Evolutionary conservation across 2,888 invertebrate species (phyloP), one percentile per base, ranked within the genome.

Genomic region (Nipponacmea schrenckii): DNA sequence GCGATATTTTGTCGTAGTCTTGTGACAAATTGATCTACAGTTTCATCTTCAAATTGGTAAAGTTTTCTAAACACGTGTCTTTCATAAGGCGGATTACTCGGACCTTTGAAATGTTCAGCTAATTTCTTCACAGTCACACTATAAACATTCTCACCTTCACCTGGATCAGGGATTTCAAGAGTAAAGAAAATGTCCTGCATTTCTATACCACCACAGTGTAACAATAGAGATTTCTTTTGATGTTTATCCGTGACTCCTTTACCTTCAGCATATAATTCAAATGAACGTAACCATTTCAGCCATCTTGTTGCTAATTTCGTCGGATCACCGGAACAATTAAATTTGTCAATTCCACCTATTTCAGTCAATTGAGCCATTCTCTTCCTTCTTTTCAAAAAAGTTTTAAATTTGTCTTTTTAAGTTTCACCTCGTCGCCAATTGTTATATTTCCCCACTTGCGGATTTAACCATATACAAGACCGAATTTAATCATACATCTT

Each of bases 21-120:
- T 17, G 63, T 50, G 15, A 69, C 63, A 62, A 63, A 69, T 69
- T 69, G 62, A 10, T 69, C 69, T 0, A 31, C 62, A 15, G 69
- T 63, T 31, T 69, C 69, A 1, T 63, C 45, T 24, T 62, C 27
- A 39, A n/a, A 62, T 45, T 69, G 69, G n/a, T 20, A 24, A 26
- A 69, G 26, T n/a, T 39, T 26, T 24, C 69, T 48, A 62, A 69
- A 69, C 26, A 69, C 8, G 39, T 69, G 63, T 26, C 69, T 27
- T 45, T 69, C 69, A 27, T 39, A 68, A 15, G 63, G 62, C 17
- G 39, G 26, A 44, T 63, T 69, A 17, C 24, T 62, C 39, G 64
- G 48, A 20, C 39, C 20, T 15, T 39, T 24, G 20, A 69, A 63
- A 69, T 69, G 20, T 17, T 20, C 64, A 26, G 27, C 46, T 15